Base-by-base conservation (phyloP, 2,113 vertebrate species). In the Petaurus breviceps region DNA sequence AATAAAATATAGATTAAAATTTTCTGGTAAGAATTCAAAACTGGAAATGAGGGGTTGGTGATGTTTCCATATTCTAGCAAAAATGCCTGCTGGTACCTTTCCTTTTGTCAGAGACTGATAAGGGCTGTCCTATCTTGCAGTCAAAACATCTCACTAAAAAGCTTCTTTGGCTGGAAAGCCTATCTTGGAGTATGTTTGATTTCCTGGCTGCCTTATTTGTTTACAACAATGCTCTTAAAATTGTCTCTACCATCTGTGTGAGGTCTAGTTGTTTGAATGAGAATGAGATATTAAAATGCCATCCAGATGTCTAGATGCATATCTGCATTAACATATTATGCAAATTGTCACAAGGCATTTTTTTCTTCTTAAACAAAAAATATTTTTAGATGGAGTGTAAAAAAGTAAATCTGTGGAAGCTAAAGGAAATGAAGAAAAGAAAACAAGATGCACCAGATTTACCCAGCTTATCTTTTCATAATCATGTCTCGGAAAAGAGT, bases 221-320 rank as follows among this genome's bases (percentile, higher is more conserved):
- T 98, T 98, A 98, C 98, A 99, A 98, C 98, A 98, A 98, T 98
- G 98, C 98, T 98, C 98, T 98, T 98, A 98, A 98, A 99, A 99
- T 98, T 98, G 98, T 97, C 98, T 98, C 97, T 92, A 89, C 98
- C 99, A 99, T 99, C 99, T 99, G 99, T 98, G 98, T 98, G 98
- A 98, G 97, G 98, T 98, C 98, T 98, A 98, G 97, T 98, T 98
- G 97, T 98, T 92, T 98, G 98, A 98, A 99, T 98, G 98, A 98
- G 98, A 99, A 99, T 98, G 98, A 99, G 99, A 98, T 98, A 98
- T 99, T 98, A 98, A 99, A 99, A 99, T 99, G 98, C 98, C 98
- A 98, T 99, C 98, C 99, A 99, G 99, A 98, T 99, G 98, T 98
- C 99, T 98, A 97, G 94, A 98, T 98, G 98, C 97, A 97, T 97